Evolutionary conservation across 2,888 invertebrate species (phyloP).

Genomic region (Phorcus lineatus): DNA sequence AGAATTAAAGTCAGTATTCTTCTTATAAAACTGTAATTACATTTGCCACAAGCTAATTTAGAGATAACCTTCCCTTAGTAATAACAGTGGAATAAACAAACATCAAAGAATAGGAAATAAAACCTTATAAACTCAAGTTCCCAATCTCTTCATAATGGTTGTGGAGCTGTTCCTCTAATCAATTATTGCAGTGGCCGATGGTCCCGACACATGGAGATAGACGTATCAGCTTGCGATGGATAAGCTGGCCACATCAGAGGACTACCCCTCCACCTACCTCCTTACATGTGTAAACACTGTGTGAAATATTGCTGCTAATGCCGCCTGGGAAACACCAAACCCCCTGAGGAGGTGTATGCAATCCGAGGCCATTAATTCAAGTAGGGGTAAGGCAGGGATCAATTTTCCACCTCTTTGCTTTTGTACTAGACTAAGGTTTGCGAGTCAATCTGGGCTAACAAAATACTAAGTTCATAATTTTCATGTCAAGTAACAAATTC

Average conservation of each 20-base stretch:
- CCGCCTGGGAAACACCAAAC: conserved; percentile 2
- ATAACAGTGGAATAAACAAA: neutral
- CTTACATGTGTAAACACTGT: conserved; percentile 19
- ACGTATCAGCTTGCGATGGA: conserved; percentile 1
- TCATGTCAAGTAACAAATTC: too few species aligned
- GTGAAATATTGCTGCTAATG: conserved; percentile 5
- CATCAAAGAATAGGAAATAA: conserved; percentile 10
- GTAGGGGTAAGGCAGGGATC: neutral
- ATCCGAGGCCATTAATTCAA: conserved; percentile 7
- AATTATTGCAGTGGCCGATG: conserved; percentile 9
- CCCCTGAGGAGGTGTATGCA: neutral
- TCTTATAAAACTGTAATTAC: conserved; percentile 13
- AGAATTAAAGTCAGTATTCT: conserved; percentile 1
- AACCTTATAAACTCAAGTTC: neutral
- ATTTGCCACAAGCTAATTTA: neutral
- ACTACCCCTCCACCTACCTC: conserved; percentile 10
- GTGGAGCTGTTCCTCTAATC: neutral
- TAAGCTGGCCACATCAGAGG: conserved; percentile 13
- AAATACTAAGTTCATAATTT: too few species aligned
- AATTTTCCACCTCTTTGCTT: too few species aligned
- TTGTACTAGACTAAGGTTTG: too few species aligned
- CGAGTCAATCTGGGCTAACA: too few species aligned
- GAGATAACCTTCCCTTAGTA: neutral
- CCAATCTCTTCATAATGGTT: conserved; percentile 10
- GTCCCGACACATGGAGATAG: neutral